Evolutionary conservation across 2,888 invertebrate species (phyloP).

Genomic region (Archips crataeganus): DNA sequence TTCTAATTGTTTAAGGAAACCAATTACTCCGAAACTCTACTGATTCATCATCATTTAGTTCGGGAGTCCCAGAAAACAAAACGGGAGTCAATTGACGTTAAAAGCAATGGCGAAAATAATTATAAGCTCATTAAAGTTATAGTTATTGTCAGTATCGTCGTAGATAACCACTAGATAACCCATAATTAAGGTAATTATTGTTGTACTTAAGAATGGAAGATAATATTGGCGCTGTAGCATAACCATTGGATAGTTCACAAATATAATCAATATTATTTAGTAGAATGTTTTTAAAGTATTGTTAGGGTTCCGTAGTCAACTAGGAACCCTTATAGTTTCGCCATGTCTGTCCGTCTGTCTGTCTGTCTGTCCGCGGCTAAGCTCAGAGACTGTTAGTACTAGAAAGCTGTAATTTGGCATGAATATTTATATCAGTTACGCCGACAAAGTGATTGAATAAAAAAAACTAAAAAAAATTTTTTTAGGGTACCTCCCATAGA

Average conservation of each 20-base stretch:
- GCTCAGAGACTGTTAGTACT: too few relatives aligned
- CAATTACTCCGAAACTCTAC: background rate
- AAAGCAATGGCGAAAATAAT: constrained; percentile 51
- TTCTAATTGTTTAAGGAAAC: background rate
- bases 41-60: background rate
- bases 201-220: constrained; percentile 8
- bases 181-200: constrained; percentile 17
- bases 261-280: background rate
- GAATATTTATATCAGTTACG: too few relatives aligned
- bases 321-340: too few relatives aligned
- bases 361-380: too few relatives aligned
- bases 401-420: too few relatives aligned
- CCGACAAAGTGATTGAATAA: too few relatives aligned
- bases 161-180: constrained; percentile 11
- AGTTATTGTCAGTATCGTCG: constrained; percentile 43
- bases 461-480: too few relatives aligned
- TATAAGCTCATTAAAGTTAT: constrained; percentile 48
- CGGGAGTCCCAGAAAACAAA: background rate
- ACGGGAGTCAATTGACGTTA: constrained; percentile 50
- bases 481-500: too few relatives aligned
- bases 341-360: too few relatives aligned
- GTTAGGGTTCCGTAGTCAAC: too few relatives aligned
- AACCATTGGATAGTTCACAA: background rate
- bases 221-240: background rate
- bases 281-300: background rate